Conservation (phyloP, 2,888 invertebrate genomes). For the Hirtodrosophila histrioides region DNA sequence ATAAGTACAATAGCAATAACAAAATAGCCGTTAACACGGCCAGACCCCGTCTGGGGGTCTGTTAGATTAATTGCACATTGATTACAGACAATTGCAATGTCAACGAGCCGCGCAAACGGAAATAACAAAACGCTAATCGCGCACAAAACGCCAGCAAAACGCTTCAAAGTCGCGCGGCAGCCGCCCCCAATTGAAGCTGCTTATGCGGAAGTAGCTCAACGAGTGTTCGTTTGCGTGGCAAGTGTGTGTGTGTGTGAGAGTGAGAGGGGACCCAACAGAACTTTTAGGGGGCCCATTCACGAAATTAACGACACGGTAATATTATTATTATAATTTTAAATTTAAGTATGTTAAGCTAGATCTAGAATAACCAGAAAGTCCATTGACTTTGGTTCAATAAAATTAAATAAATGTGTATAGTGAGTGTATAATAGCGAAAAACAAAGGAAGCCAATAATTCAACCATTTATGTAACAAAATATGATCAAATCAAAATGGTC, state of each 20-base stretch:
- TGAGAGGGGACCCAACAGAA: constrained; percentile 11
- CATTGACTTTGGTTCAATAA: too few relatives aligned
- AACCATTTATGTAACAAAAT: too few relatives aligned
- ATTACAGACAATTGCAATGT: constrained; percentile 74
- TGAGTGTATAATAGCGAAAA: too few relatives aligned
- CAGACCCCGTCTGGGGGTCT: constrained; percentile 66
- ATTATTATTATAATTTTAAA: too few relatives aligned
- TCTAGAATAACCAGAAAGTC: too few relatives aligned
- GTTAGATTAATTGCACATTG: constrained; percentile 78
- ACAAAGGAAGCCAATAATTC: too few relatives aligned
- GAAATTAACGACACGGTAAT: too few relatives aligned
- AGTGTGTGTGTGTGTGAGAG: neutral
- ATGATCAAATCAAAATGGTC: too few relatives aligned
- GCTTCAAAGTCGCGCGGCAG: constrained; percentile 51
- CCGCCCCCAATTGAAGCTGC: constrained; percentile 43
- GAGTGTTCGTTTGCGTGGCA: constrained; percentile 8
- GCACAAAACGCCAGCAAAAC: constrained; percentile 54
- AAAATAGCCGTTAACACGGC: constrained; percentile 57
- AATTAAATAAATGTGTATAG: too few relatives aligned
- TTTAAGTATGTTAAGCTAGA: too few relatives aligned
- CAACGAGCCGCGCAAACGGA: constrained; percentile 66
- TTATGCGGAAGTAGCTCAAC: constrained; percentile 48
- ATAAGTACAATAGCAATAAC: constrained; percentile 48
- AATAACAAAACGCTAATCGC: constrained; percentile 56
- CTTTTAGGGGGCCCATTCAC: neutral